phyloP scores from a whole-genome alignment of 2,888 invertebrate genomes.

The Galeruca laticollis region DNA sequence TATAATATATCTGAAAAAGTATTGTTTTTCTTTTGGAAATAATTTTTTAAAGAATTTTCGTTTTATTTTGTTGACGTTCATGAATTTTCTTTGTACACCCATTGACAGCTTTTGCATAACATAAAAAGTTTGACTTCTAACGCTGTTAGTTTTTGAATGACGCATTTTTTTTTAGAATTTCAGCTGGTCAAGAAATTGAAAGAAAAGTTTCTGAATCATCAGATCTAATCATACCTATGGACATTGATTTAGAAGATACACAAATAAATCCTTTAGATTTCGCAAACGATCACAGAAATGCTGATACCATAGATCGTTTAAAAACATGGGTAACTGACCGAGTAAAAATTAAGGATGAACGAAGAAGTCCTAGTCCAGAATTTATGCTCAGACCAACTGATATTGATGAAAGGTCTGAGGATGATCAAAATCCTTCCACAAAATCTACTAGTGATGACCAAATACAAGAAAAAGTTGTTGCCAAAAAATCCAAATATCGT shows the following conservation, averaged over 20 bases:
- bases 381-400: conserved; percentile 35
- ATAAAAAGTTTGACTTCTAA: too few relatives aligned
- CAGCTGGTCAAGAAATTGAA: conserved; percentile 10
- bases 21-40: too few relatives aligned
- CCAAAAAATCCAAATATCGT: conserved; percentile 8
- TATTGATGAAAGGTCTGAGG: neutral
- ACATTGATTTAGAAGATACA: conserved; percentile 4
- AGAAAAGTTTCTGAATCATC: conserved; percentile 3
- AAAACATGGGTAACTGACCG: conserved; percentile 54
- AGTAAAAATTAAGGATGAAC: conserved; percentile 45
- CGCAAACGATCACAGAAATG: conserved; percentile 28
- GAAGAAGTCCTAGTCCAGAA: conserved; percentile 55
- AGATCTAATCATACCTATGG: neutral
- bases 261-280: conserved; percentile 37
- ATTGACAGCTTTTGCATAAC: too few relatives aligned
- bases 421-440: neutral
- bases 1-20: too few relatives aligned
- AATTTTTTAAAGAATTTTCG: too few relatives aligned
- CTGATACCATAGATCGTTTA: conserved; percentile 48
- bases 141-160: too few relatives aligned
- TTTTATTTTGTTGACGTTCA: too few relatives aligned
- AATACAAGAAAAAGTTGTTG: neutral
- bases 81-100: too few relatives aligned
- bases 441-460: neutral
- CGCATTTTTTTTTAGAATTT: conserved; percentile 10